Evolutionary conservation across 2,797 vertebrate species (phyloP), one percentile per base, ranked within the genome.

Genomic region (Mallotus villosus): DNA sequence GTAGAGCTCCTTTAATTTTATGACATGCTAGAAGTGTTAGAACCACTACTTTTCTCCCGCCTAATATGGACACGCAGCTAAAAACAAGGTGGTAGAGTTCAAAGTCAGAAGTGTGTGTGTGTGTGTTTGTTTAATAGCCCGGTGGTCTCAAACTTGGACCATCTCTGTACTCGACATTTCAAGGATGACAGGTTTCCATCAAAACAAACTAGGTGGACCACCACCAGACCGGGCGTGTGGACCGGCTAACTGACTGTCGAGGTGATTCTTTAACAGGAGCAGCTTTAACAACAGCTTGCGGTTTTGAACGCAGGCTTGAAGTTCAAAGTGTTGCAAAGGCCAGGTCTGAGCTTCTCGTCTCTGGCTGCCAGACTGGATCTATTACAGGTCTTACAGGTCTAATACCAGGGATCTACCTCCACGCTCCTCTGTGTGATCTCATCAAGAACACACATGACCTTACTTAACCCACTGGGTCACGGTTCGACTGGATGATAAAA

Each of bases 321-420:
- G 69, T 76, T 87, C 70, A 83, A 82, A 78, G 71, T 1, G 34
- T 32, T 37, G 34, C 25, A 67, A 67, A 69, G 25, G 70, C 67
- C 70, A 66, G 11, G 1, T 29, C 72, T 73, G 24, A 75, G 74
- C 17, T 27, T 60, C 25, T 2, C 11, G 8, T 32, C 63, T 71
- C 78, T 76, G 34, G 22, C 55, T 17, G 29, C 53, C 77, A 81
- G 67, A 67, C 70, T 12, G 25, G n/a, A 78, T 65, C 19, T 16
- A 79, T 83, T 77, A 57, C 58, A 73, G 34, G 58, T 70, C 65
- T 82, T 71, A 61, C 68, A 76, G 72, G 71, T 79, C 74, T 81
- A 75, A 76, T 4, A 11, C 73, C 12, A 25, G 32, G 57, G 71
- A 32, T 16, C 70, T 19, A 65, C 65, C 63, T 78, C 60, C 61